These are phyloP conservation scores for Andrena flavipes DNA, from an alignment of 2,888 invertebrate species.

Conservation along the genomic window DNA sequence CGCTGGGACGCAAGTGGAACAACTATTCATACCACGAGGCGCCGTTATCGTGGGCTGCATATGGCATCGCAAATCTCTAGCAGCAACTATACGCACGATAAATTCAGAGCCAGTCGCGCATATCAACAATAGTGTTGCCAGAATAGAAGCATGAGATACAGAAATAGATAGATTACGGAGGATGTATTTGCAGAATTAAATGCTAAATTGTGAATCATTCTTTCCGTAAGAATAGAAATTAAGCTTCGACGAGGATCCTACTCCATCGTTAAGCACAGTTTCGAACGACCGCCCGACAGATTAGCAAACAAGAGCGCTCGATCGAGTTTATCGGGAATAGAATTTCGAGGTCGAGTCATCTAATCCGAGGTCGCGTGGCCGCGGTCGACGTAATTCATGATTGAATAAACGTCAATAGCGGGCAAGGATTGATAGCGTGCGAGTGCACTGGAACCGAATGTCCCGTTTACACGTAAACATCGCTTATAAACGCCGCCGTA, in stretches of 20 bases:
- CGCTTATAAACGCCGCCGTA: conserved; percentile 34
- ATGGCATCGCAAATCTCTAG: conserved; percentile 42
- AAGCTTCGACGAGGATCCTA: too few species aligned
- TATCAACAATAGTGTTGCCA: conserved; percentile 50
- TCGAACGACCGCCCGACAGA: neutral
- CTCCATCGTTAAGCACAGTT: neutral
- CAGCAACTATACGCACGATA: conserved; percentile 58
- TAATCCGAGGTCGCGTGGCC: conserved; percentile 61
- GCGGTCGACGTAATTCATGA: conserved; percentile 54
- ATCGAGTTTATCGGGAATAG: conserved; percentile 48
- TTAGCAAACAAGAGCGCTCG: neutral
- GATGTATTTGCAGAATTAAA: neutral
- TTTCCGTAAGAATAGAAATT: neutral
- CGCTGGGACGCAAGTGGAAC: conserved; percentile 74
- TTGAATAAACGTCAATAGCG: conserved; percentile 59
- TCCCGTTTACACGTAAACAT: conserved; percentile 36
- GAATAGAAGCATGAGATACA: conserved; percentile 43
- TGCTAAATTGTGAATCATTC: neutral
- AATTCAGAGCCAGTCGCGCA: conserved; percentile 63
- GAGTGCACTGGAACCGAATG: conserved; percentile 21
- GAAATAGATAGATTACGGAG: conserved; percentile 18
- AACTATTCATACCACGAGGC: conserved; percentile 74
- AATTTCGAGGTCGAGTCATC: conserved; percentile 53
- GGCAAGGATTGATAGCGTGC: conserved; percentile 51
- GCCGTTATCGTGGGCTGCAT: conserved; percentile 61